Conservation (phyloP, 2,888 invertebrate species). For the Eristalinus aeneus region DNA sequence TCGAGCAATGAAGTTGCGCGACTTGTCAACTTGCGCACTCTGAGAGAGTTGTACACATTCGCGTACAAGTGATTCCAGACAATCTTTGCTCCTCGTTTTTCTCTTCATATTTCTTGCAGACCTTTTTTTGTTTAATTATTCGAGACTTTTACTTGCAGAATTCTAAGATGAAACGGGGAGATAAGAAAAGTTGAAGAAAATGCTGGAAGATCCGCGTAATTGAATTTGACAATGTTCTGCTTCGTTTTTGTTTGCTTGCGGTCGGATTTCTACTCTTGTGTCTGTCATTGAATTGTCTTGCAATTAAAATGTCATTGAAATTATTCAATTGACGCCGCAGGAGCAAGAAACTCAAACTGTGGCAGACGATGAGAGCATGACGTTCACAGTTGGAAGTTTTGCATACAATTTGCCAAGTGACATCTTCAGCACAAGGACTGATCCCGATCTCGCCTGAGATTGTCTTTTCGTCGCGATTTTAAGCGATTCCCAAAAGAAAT, state of each 20-base stretch:
- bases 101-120: not conserved
- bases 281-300: not conserved
- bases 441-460: not conserved
- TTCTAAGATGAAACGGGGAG: slow-evolving; percentile 9
- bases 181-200: slow-evolving; percentile 4
- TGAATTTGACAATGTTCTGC: slow-evolving; percentile 1
- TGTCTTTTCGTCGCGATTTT: not conserved
- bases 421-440: not conserved
- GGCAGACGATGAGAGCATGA: not conserved
- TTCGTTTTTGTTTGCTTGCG: not conserved
- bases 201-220: not conserved
- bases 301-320: not conserved
- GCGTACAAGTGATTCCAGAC: not conserved
- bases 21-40: slow-evolving; percentile 35
- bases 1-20: slow-evolving; percentile 34
- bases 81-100: not conserved
- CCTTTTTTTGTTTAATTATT: slow-evolving; percentile 14
- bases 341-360: not conserved
- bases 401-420: not conserved
- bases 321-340: not conserved
- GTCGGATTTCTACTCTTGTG: not conserved
- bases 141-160: slow-evolving; percentile 23
- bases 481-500: not conserved
- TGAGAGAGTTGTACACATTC: not conserved
- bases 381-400: not conserved